Evolutionary conservation across 2,888 invertebrate genomes (phyloP).

Genomic region (Selenia dentaria): DNA sequence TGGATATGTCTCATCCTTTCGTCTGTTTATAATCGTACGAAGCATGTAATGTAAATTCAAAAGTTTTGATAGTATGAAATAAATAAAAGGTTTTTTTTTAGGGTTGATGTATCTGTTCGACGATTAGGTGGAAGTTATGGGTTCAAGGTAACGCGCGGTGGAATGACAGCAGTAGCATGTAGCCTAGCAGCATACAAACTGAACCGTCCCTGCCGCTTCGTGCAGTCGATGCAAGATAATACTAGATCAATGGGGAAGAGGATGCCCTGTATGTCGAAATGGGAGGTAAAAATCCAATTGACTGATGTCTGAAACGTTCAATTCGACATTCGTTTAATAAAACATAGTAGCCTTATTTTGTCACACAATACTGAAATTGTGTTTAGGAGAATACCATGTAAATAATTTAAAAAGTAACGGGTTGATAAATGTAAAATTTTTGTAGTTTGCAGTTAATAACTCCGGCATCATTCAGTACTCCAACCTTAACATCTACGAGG

Average conservation of each 20-base stretch:
- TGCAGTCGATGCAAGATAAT: constrained; percentile 85
- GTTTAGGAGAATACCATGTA: too few relatives aligned
- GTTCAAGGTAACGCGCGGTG: constrained; percentile 86
- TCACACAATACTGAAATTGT: too few relatives aligned
- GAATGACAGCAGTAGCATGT: constrained; percentile 66
- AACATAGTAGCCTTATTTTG: too few relatives aligned
- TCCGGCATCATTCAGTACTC: constrained; percentile 75
- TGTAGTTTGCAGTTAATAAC: constrained; percentile 50
- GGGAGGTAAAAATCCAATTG: constrained; percentile 68
- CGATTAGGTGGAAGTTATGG: constrained; percentile 88
- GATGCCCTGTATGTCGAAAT: constrained; percentile 59
- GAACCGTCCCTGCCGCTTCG: constrained; percentile 88
- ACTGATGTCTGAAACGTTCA: too few relatives aligned
- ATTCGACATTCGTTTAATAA: too few relatives aligned
- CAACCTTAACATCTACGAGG: constrained; percentile 64
- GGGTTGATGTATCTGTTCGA: constrained; percentile 90
- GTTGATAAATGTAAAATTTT: background rate
- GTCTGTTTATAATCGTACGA: too few relatives aligned
- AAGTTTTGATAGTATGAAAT: background rate
- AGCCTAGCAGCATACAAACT: constrained; percentile 86
- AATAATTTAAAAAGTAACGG: too few relatives aligned
- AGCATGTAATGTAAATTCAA: too few relatives aligned
- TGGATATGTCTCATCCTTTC: too few relatives aligned
- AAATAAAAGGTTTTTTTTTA: constrained; percentile 60
- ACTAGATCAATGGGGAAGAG: constrained; percentile 86